Percentiles rank a stretch among this genome's conserved stretches.
These are phyloP conservation scores for Chirona hameri DNA, from an alignment of 2,888 invertebrate genomes.

Conservation along the genomic window DNA sequence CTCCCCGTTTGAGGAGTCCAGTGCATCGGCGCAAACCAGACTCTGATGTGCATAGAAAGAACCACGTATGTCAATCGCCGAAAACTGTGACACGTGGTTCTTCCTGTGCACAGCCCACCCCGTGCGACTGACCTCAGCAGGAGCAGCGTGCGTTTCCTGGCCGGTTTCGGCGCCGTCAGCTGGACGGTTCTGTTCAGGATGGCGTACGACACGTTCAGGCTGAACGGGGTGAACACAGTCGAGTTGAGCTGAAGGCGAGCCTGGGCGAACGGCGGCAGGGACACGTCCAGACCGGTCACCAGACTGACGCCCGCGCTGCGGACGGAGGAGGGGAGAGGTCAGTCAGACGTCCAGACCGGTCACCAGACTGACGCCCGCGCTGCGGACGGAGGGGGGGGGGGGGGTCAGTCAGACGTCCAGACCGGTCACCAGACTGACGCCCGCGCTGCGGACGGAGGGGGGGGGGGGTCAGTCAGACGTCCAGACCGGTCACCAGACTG, in stretches of 20 bases:
- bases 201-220: constrained; percentile 11
- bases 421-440: neutral
- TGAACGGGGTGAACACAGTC: neutral
- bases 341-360: neutral
- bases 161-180: constrained; percentile 22
- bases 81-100: too few species aligned
- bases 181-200: neutral
- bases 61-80: too few species aligned
- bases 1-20: too few species aligned
- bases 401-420: too few species aligned
- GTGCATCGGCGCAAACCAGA: too few species aligned
- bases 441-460: neutral
- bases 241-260: constrained; percentile 5
- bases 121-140: neutral
- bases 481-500: neutral
- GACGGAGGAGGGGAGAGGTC: neutral
- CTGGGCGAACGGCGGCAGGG: neutral
- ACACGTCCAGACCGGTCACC: constrained; percentile 5
- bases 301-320: neutral
- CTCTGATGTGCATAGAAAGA: too few species aligned
- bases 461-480: neutral
- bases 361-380: neutral
- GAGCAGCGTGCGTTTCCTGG: neutral
- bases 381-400: neutral
- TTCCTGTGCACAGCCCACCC: neutral